Base-by-base conservation (phyloP, 2,797 vertebrate genomes). In the Acrocephalus scirpaceus region DNA sequence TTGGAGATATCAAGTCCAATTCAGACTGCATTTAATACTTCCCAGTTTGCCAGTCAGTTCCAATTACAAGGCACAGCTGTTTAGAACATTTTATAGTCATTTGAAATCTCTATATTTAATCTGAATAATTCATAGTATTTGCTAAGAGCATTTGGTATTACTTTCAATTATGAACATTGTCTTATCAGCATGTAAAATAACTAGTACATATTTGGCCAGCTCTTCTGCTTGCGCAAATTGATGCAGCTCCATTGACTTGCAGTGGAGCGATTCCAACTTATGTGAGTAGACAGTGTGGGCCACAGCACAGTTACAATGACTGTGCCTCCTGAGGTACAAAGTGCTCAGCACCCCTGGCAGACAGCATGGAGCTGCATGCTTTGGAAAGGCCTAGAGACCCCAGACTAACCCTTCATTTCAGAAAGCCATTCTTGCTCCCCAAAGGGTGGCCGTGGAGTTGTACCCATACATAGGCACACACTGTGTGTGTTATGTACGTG, bases 41-140 rank as follows among this genome's bases (percentile, higher is more conserved):
- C 80, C 57, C 91, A 94, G 71, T 95, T 96, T 96, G 88, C n/a
- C 83, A 96, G 92, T 93, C 93, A 94, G 71, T 95, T 94, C 88
- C 88, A 97, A 97, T 97, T 95, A 97, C 81, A 94, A 91, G 86
- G 79, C 94, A 92, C 97, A 97, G 96, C 95, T 97, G 97, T 95
- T 97, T 92, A 92, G 61, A 91, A 77, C 85, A 88, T 92, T 97
- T 95, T 81, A 92, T 48, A 53, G 92, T 89, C 74, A 81, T 94
- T 97, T 94, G 92, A 95, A 96, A 75, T 29, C 88, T 95, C 84
- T 93, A 92, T 83, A 93, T 95, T 97, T 96, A 97, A 95, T 95
- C 79, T 96, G 96, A 96, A 92, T 96, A 92, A 94, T 96, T 94
- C 92, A 89, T 88, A 90, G 80, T 94, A 86, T 97, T 94, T 90